A percentile compares a stretch with the other conserved stretches of the same genome.
These are phyloP conservation scores for Aythya baeri DNA, from an alignment of 2,113 vertebrate genomes.

Conservation along the genomic window DNA sequence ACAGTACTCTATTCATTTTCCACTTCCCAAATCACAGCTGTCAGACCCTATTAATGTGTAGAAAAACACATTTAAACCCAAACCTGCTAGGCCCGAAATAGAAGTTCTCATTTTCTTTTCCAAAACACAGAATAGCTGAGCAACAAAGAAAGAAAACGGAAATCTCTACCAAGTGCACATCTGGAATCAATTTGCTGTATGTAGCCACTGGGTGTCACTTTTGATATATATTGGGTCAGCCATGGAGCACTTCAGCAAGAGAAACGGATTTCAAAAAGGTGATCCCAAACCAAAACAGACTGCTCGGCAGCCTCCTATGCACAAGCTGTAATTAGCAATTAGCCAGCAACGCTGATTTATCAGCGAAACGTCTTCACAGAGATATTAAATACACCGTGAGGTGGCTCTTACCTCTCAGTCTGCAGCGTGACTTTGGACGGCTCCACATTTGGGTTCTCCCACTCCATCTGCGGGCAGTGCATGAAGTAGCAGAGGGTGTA, in stretches of 20 bases:
- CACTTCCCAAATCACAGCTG: constrained; percentile 38
- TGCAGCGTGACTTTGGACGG: constrained; percentile 94
- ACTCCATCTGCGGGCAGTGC: constrained; percentile 98
- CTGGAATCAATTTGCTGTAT: constrained; percentile 71
- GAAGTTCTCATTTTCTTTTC: constrained; percentile 72
- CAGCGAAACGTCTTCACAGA: background rate
- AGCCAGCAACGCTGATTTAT: constrained; percentile 33
- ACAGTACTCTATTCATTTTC: constrained; percentile 34
- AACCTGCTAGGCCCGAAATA: constrained; percentile 66
- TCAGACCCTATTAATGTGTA: background rate
- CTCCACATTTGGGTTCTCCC: constrained; percentile 98
- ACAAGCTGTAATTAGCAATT: constrained; percentile 43
- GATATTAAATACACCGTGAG: background rate
- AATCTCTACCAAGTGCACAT: constrained; percentile 63
- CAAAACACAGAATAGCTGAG: constrained; percentile 64
- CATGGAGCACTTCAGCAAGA: background rate
- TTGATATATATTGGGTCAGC: constrained; percentile 70
- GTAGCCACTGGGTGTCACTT: constrained; percentile 75
- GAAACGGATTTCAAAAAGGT: constrained; percentile 44
- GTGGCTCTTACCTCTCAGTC: constrained; percentile 88
- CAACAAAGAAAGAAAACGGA: constrained; percentile 60
- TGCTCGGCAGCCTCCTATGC: background rate
- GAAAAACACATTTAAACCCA: constrained; percentile 43
- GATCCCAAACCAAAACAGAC: constrained; percentile 42
- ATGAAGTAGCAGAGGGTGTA: constrained; percentile 99